Conservation (phyloP, 53 echinoderm and acorn worm species). For the Stichopus horrens region DNA sequence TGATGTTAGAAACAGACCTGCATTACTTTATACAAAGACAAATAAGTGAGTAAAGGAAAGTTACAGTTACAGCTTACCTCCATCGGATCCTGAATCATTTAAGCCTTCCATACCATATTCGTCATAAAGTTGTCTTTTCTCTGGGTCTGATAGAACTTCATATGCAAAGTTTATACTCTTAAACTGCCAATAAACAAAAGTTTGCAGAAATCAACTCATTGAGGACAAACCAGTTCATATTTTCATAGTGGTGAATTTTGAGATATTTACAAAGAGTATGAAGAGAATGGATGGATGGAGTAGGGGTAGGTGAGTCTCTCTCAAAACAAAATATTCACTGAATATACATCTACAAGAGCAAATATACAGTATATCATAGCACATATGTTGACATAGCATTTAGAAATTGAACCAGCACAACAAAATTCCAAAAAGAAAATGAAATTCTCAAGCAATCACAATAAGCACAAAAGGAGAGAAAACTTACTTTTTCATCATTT, state of each 20-base stretch:
- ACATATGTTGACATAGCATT: no score
- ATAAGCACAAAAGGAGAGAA: not conserved
- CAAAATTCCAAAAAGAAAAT: no score
- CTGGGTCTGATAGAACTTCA: conserved; percentile 85
- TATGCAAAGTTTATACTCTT: conserved; percentile 96
- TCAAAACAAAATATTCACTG: not conserved
- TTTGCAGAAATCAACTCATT: not conserved
- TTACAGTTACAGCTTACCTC: conserved; percentile 31
- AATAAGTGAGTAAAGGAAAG: no score
- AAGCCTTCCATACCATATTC: conserved; percentile 84
- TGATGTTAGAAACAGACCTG: no score
- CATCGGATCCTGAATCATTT: conserved; percentile 74
- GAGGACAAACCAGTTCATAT: not conserved
- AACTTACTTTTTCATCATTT: conserved; percentile 88
- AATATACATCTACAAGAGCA: no score
- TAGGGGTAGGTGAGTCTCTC: not conserved
- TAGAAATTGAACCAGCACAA: no score
- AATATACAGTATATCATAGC: no score
- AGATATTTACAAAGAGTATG: not conserved
- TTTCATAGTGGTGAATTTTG: not conserved
- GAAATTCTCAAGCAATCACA: no score
- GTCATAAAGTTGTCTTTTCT: conserved; percentile 89
- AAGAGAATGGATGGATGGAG: not conserved
- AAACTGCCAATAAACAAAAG: conserved; percentile 60
- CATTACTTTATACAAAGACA: no score